These are phyloP conservation scores for Sphecodes monilicornis DNA, from an alignment of 2,888 invertebrate genomes.

Conservation along the genomic window DNA sequence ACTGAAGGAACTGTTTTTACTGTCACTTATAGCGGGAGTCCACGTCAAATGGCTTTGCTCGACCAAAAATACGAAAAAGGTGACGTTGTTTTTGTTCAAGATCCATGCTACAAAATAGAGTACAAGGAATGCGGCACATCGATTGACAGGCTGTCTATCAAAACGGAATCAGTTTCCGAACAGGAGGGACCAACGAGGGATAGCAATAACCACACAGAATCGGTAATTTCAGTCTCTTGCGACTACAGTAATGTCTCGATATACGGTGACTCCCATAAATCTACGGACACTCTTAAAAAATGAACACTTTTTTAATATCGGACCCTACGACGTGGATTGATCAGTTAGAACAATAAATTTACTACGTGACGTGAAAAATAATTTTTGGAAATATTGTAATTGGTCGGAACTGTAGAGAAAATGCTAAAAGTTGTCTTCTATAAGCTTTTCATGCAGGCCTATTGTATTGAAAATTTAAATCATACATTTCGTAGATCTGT, in stretches of 20 bases:
- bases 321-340: too few species aligned
- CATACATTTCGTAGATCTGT: too few species aligned
- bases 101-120: slow-evolving; percentile 18
- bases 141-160: slow-evolving; percentile 27
- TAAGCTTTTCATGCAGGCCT: too few species aligned
- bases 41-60: slow-evolving; percentile 46
- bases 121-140: slow-evolving; percentile 27
- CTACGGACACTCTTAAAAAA: too few species aligned
- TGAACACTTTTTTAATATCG: too few species aligned
- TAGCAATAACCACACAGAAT: slow-evolving; percentile 13
- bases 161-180: slow-evolving; percentile 19
- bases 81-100: slow-evolving; percentile 48
- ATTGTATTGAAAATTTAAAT: too few species aligned
- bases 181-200: slow-evolving; percentile 36
- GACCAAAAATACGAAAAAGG: slow-evolving; percentile 49
- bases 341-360: too few species aligned
- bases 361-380: too few species aligned
- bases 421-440: too few species aligned
- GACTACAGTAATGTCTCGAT: neutral
- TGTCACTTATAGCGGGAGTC: slow-evolving; percentile 40
- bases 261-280: too few species aligned
- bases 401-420: too few species aligned
- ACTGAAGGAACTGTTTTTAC: neutral
- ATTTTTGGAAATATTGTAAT: too few species aligned
- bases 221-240: slow-evolving; percentile 3